Evolutionary conservation across 2,888 invertebrate species (phyloP).

Genomic region (Leistus spinibarbis): DNA sequence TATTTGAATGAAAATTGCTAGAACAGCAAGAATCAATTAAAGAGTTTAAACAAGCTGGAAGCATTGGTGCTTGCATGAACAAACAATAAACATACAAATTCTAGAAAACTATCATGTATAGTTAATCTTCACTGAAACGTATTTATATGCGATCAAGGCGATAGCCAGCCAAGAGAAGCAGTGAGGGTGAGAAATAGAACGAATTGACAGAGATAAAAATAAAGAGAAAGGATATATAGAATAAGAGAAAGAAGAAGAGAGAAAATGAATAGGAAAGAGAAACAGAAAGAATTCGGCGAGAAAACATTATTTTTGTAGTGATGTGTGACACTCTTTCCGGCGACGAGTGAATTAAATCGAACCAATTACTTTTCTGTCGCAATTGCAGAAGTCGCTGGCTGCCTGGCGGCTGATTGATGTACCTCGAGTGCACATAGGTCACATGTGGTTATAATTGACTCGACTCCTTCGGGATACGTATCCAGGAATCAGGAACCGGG

Average conservation of each 20-base stretch:
- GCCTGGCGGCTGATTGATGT: constrained; percentile 54
- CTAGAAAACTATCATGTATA: background rate
- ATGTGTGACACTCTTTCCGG: background rate
- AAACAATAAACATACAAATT: background rate
- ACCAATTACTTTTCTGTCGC: constrained; percentile 38
- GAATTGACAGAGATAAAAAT: too few species aligned
- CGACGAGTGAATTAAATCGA: constrained; percentile 37
- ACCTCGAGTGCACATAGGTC: constrained; percentile 52
- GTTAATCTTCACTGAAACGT: constrained; percentile 1
- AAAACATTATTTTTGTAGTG: background rate
- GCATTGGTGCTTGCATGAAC: too few species aligned
- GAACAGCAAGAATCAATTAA: too few species aligned
- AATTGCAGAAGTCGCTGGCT: constrained; percentile 32
- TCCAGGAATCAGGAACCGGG: background rate
- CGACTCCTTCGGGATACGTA: constrained; percentile 19
- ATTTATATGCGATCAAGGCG: background rate
- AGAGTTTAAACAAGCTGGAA: too few species aligned
- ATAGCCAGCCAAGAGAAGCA: too few species aligned
- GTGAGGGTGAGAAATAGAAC: too few species aligned
- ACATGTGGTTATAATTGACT: constrained; percentile 59
- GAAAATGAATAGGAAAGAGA: background rate
- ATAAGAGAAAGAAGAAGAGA: too few species aligned
- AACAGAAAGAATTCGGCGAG: background rate
- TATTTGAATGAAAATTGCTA: too few species aligned
- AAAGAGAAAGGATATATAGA: too few species aligned